Evolutionary conservation across 2,888 invertebrate genomes (phyloP).

Genomic region (Buathra laborator): DNA sequence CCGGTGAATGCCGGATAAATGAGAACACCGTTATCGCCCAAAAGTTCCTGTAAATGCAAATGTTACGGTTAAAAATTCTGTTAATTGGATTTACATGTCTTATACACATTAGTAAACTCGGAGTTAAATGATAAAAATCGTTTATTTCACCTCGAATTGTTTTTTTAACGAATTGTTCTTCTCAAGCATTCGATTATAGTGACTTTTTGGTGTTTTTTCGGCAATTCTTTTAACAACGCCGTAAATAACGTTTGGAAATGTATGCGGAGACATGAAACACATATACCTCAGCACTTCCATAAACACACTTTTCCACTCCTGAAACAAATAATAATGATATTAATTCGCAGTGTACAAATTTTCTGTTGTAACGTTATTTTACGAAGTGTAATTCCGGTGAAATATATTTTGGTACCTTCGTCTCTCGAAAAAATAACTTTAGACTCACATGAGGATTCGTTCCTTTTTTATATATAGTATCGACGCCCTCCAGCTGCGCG

Average conservation of each 20-base stretch:
- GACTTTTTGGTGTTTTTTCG: constrained; percentile 86
- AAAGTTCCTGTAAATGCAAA: constrained; percentile 85
- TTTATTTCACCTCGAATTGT: constrained; percentile 86
- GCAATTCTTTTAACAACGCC: constrained; percentile 88
- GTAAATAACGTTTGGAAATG: constrained; percentile 88
- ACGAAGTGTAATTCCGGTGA: neutral
- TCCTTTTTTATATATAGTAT: constrained; percentile 89
- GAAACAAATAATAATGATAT: constrained; percentile 68
- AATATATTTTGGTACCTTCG: neutral
- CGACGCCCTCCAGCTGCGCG: constrained; percentile 88
- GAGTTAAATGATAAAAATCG: neutral
- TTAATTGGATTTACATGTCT: neutral
- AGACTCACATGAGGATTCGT: constrained; percentile 85
- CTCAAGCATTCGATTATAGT: constrained; percentile 86
- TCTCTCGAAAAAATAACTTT: neutral
- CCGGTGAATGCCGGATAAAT: constrained; percentile 90
- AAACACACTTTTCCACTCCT: constrained; percentile 88
- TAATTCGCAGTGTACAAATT: neutral
- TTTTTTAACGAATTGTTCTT: constrained; percentile 87
- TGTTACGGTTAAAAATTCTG: neutral
- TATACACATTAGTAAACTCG: too few species aligned
- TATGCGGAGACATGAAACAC: constrained; percentile 88
- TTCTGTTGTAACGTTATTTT: neutral
- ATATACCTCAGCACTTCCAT: constrained; percentile 89
- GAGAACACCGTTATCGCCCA: constrained; percentile 90